Conservation (phyloP, 2,113 vertebrate genomes). For the Prolemur simus region DNA sequence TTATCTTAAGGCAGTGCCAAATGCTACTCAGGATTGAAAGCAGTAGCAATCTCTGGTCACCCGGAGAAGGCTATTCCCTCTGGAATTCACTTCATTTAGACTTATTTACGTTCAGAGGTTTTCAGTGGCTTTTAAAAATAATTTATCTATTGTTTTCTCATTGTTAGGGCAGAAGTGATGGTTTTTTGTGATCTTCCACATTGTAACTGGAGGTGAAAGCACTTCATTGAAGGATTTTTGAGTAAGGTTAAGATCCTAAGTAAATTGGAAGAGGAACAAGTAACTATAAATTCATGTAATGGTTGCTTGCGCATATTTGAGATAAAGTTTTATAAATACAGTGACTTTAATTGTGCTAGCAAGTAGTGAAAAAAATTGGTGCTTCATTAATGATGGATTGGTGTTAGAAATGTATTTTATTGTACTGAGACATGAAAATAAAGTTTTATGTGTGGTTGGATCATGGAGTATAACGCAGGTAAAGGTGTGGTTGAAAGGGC, state of each 20-base stretch:
- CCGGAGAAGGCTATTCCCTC: background rate
- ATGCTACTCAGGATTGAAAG: background rate
- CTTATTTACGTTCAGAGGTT: background rate
- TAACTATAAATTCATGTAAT: background rate
- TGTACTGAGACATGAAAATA: background rate
- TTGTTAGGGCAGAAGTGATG: background rate
- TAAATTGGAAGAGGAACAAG: background rate
- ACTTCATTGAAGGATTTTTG: background rate
- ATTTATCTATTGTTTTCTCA: conserved; percentile 22
- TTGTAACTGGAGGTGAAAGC: conserved; percentile 3
- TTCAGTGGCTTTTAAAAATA: conserved; percentile 14
- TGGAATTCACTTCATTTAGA: conserved; percentile 49
- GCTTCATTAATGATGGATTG: background rate
- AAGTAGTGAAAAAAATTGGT: background rate
- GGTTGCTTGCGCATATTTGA: background rate
- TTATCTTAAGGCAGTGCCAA: background rate
- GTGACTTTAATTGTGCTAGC: background rate
- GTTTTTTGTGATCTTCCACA: background rate
- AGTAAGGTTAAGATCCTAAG: conserved; percentile 30
- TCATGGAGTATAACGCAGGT: background rate
- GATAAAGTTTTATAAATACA: background rate
- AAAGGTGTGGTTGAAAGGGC: background rate
- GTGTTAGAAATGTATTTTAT: background rate
- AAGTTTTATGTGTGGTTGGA: background rate
- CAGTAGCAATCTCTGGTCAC: background rate